Base-by-base conservation (phyloP, 2,797 vertebrate species). In the Chelon labrosus region DNA sequence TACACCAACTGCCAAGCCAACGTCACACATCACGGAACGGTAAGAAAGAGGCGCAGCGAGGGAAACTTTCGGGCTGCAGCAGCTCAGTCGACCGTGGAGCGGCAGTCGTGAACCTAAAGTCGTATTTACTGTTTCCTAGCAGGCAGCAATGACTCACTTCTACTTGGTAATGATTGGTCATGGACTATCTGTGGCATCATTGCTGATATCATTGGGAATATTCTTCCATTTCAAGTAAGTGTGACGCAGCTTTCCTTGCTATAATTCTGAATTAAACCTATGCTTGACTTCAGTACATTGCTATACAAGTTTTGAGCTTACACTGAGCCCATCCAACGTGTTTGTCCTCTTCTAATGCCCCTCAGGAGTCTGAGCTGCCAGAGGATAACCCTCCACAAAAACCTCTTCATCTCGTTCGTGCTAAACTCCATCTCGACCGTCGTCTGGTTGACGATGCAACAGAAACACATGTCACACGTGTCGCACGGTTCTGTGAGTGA, bases 181-280 rank as follows among this genome's bases (percentile, higher is more conserved):
- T 0, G 97, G 96, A 65, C 90, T 99, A 70, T 99, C 98, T 0
- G 90, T 99, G 75, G 93, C 93, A n/a, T 98, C 98, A 0, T 80
- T 99, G 79, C 89, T 97, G 69, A 94, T 97, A 82, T 99, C 98
- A 4, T 94, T 99, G 65, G 95, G 90, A 72, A 98, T 99, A 90
- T 99, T 99, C 91, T 98, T 96, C 88, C 95, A 98, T 79, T 99
- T 99, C 87, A 99, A 97, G 97, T 99, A 94, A 97, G 98, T 95
- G 6, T 22, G 17, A 4, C 0, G 9, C 19, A 35, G 12, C 14
- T 53, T 19, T 49, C 42, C 16, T 41, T 3, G 12, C 39, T 41
- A 7, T 41, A 13, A 22, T 22, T 22, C 22, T 22, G 22, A 22
- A 22, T 22, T 22, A 22, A 22, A 22, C 22, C 22, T n/a, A n/a